phyloP scores from a whole-genome alignment of 2,888 invertebrate species.

The Pedicia rivosa region DNA sequence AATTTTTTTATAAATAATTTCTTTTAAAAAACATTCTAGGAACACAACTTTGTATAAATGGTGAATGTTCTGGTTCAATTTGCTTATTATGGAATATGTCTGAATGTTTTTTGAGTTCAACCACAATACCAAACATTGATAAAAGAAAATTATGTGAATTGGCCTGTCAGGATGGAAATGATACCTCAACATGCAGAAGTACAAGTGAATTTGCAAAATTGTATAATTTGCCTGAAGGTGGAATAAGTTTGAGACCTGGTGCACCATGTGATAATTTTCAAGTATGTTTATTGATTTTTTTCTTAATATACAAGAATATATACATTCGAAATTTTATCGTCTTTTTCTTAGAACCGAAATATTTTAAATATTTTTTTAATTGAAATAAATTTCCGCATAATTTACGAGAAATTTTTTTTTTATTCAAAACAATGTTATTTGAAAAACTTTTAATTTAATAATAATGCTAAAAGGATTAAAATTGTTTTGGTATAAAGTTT shows the following conservation, averaged over 20 bases:
- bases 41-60: conserved; percentile 68
- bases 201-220: conserved; percentile 70
- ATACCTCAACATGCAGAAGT: conserved; percentile 57
- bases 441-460: no score
- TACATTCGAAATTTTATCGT: background rate
- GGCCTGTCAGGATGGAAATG: conserved; percentile 83
- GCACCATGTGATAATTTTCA: conserved; percentile 98
- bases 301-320: no score
- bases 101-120: conserved; percentile 86
- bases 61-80: conserved; percentile 89
- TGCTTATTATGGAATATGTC: conserved; percentile 88
- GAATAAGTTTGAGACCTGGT: conserved; percentile 80
- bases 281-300: no score
- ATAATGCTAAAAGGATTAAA: no score
- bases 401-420: no score
- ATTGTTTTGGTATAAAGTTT: no score
- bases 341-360: background rate
- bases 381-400: background rate
- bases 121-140: conserved; percentile 55
- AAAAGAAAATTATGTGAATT: conserved; percentile 85
- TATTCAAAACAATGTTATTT: no score
- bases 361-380: conserved; percentile 3
- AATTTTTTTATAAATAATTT: conserved; percentile 7
- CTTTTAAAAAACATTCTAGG: conserved; percentile 25
- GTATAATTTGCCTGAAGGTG: conserved; percentile 59